These are phyloP conservation scores for Galerucella nymphaeae DNA, from an alignment of 2,888 invertebrate genomes.

Conservation along the genomic window DNA sequence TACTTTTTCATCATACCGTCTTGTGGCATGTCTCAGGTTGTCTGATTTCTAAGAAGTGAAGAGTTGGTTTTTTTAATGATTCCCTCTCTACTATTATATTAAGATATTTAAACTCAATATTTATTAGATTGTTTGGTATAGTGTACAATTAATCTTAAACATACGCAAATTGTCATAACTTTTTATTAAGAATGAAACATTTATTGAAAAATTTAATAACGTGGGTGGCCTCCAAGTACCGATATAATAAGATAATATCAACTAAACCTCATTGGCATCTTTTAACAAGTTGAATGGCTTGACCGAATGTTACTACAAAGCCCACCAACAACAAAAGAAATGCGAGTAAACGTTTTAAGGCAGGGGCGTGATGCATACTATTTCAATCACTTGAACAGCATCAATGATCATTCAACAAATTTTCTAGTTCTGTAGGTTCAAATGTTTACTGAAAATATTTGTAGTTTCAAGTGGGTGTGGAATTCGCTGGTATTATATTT, in stretches of 20 bases:
- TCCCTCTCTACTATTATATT: too few relatives aligned
- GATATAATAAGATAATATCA: slow-evolving; percentile 16
- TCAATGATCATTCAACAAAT: slow-evolving; percentile 10
- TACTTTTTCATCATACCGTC: too few relatives aligned
- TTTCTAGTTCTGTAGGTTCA: slow-evolving; percentile 16
- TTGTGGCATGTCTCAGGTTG: too few relatives aligned
- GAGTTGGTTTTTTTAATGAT: too few relatives aligned
- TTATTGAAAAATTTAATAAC: slow-evolving; percentile 22
- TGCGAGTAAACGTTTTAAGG: slow-evolving; percentile 32
- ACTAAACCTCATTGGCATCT: slow-evolving; percentile 6
- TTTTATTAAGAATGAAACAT: background rate
- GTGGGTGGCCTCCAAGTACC: slow-evolving; percentile 27
- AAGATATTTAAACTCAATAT: too few relatives aligned
- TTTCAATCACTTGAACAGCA: slow-evolving; percentile 31
- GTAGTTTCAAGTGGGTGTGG: slow-evolving; percentile 32
- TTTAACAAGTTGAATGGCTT: slow-evolving; percentile 13
- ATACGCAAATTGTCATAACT: too few relatives aligned
- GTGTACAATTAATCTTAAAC: too few relatives aligned
- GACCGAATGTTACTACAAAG: slow-evolving; percentile 17
- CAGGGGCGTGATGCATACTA: slow-evolving; percentile 31
- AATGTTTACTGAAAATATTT: slow-evolving; percentile 13
- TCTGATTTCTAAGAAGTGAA: too few relatives aligned
- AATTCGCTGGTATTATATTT: slow-evolving; percentile 14
- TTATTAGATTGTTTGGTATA: too few relatives aligned
- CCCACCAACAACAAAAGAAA: slow-evolving; percentile 32